A percentile compares a stretch with the other conserved stretches of the same genome.
Evolutionary conservation across 53 echinoderm and acorn worm genomes (phyloP).

Genomic region (Crossaster papposus): DNA sequence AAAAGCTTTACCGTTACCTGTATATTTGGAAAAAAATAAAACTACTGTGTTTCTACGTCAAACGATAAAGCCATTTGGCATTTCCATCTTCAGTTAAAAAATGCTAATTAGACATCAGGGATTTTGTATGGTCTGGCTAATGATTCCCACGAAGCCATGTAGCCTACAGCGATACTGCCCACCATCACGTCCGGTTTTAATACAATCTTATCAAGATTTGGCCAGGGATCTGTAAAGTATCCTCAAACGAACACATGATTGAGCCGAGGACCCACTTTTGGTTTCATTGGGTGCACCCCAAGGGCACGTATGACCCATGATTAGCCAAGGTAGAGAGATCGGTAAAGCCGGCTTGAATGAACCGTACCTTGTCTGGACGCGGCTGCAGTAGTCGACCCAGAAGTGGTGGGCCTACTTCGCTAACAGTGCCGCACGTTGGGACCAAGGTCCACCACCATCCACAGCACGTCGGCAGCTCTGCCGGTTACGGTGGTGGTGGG

Average conservation of each 20-base stretch:
- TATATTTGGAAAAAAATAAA: not conserved
- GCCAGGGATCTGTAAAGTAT: not conserved
- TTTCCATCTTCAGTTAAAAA: not conserved
- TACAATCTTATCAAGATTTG: not conserved
- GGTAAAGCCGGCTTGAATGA: conserved; percentile 46
- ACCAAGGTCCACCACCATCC: conserved; percentile 51
- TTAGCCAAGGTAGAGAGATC: conserved; percentile 1
- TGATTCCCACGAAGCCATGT: not conserved
- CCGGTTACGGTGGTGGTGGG: conserved; percentile 37
- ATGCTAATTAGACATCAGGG: not conserved
- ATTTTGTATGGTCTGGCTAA: not conserved
- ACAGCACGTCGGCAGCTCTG: conserved; percentile 32
- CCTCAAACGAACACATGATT: not conserved
- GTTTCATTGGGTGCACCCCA: not conserved
- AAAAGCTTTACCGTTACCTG: not conserved
- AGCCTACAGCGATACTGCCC: not conserved
- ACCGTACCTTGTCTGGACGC: conserved; percentile 55
- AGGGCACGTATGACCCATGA: conserved; percentile 11
- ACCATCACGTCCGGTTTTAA: not conserved
- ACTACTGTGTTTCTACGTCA: not conserved
- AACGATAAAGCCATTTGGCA: not conserved
- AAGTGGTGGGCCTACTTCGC: conserved; percentile 39
- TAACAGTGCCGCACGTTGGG: conserved; percentile 52
- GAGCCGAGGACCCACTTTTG: not conserved
- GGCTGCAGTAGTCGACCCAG: conserved; percentile 48